A percentile compares a stretch with the other conserved stretches of the same genome.
Conservation (phyloP, 2,113 vertebrate genomes). For the Alethe diademata region DNA sequence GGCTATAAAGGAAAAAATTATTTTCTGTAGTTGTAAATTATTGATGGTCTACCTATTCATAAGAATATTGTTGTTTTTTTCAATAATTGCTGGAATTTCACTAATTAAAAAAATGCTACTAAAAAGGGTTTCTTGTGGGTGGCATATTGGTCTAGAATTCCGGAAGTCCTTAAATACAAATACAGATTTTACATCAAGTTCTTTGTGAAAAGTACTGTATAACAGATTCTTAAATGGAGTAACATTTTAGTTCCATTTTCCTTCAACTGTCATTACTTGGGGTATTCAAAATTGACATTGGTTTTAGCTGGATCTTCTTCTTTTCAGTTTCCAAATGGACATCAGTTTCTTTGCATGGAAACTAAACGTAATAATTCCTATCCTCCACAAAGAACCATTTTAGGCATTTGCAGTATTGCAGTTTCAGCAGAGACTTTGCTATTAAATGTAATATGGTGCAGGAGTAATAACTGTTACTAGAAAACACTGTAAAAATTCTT, state of each 20-base stretch:
- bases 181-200: neutral
- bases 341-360: neutral
- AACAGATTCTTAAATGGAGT: neutral
- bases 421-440: neutral
- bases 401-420: neutral
- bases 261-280: neutral
- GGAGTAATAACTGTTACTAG: neutral
- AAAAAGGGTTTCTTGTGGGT: neutral
- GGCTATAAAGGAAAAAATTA: neutral
- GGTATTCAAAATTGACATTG: neutral
- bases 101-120: neutral
- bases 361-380: neutral
- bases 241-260: neutral
- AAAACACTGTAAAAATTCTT: constrained; percentile 1
- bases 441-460: neutral
- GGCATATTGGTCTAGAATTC: neutral
- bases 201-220: neutral
- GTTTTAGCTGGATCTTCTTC: neutral
- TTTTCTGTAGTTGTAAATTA: neutral
- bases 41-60: neutral
- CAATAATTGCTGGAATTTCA: neutral
- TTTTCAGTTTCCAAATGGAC: neutral
- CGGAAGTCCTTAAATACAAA: neutral
- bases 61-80: neutral
- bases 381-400: neutral